Evolutionary conservation across 2,797 vertebrate genomes (phyloP).

Genomic region (Gadopsis bispinosus): DNA sequence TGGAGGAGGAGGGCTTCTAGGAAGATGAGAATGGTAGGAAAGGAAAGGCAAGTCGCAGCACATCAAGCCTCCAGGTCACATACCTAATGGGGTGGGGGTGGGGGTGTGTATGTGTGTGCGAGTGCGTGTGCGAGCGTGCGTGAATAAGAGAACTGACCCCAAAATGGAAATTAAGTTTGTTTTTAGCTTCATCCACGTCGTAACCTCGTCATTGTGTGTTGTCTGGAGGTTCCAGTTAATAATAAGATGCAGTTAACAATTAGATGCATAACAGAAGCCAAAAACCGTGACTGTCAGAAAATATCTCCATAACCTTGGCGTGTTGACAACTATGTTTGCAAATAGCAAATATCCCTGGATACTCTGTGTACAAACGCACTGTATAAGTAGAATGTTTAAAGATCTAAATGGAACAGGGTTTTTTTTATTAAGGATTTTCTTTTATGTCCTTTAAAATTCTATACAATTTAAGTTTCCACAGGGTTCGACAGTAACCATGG

Average conservation of each 20-base stretch:
- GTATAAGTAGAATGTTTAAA: background rate
- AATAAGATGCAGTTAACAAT: background rate
- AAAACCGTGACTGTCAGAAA: background rate
- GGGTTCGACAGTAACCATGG: too few relatives aligned
- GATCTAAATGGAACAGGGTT: background rate
- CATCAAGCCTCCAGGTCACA: constrained; percentile 30
- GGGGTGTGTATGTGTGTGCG: too few relatives aligned
- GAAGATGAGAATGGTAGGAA: constrained; percentile 42
- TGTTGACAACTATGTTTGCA: background rate
- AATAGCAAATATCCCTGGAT: background rate
- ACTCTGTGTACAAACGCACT: background rate
- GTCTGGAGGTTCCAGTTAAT: background rate
- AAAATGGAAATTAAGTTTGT: background rate
- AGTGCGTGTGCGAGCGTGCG: too few relatives aligned
- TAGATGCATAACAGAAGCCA: background rate
- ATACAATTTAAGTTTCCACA: too few relatives aligned
- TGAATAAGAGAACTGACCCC: background rate
- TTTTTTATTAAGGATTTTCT: background rate
- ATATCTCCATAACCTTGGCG: constrained; percentile 3
- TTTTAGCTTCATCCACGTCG: background rate
- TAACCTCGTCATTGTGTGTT: too few relatives aligned
- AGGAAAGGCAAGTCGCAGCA: constrained; percentile 66
- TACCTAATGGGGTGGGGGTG: constrained; percentile 23
- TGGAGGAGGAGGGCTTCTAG: background rate
- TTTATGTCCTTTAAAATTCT: background rate